Conservation (phyloP, 2,797 vertebrate species). For the Pelochelys cantorii region DNA sequence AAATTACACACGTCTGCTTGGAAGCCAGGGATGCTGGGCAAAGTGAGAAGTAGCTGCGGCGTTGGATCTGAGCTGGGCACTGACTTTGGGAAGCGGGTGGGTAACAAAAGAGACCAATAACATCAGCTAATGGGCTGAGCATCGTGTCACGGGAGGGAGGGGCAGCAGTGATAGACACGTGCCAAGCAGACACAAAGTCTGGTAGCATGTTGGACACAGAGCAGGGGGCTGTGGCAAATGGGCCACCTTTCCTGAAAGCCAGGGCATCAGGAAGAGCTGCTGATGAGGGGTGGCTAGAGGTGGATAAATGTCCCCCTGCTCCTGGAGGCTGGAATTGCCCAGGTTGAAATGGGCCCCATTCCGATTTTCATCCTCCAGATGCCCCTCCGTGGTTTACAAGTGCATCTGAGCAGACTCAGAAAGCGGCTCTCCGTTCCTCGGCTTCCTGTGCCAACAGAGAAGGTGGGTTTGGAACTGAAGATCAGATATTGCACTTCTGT, state of each 20-base stretch:
- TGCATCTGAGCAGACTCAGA: neutral
- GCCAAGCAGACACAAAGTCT: too few relatives aligned
- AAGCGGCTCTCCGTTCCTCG: neutral
- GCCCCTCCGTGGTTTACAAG: neutral
- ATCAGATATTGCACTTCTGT: neutral
- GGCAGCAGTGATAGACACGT: neutral
- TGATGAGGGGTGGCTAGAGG: neutral
- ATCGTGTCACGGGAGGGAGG: too few relatives aligned
- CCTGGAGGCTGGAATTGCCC: neutral
- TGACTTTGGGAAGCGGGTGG: neutral
- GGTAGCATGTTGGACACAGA: too few relatives aligned
- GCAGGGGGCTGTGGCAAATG: too few relatives aligned
- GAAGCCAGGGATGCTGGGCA: neutral
- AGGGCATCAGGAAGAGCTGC: neutral
- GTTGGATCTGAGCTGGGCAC: fast-evolving
- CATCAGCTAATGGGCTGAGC: neutral
- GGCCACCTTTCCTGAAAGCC: too few relatives aligned
- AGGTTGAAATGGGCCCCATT: neutral
- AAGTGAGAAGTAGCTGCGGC: fast-evolving
- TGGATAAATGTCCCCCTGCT: neutral
- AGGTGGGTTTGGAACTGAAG: neutral
- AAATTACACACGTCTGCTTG: neutral
- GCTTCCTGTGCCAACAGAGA: neutral
- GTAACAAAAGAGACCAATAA: neutral
- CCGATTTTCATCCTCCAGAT: neutral